Percentiles rank a stretch among this genome's conserved stretches.
phyloP scores from a whole-genome alignment of 2,113 vertebrate species.

The Cynocephalus volans region DNA sequence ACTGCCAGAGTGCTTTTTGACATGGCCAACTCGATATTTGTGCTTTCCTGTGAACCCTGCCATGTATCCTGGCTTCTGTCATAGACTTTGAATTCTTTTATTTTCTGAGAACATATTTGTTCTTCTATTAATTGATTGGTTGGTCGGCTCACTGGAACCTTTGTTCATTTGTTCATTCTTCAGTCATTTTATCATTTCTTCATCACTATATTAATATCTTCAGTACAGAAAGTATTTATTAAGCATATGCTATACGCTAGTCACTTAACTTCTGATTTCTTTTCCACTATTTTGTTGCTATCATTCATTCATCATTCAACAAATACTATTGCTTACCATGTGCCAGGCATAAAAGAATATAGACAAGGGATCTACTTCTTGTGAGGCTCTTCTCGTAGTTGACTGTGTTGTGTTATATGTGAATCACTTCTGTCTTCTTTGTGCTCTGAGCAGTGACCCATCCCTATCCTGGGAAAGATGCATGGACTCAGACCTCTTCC shows the following conservation, averaged over 20 bases:
- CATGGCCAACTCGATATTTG: neutral
- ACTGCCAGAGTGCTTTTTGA: neutral
- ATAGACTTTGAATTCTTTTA: neutral
- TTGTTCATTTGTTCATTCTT: neutral
- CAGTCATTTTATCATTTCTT: neutral
- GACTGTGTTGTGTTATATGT: neutral
- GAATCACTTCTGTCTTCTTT: neutral
- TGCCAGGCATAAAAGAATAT: neutral
- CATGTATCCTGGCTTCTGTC: neutral
- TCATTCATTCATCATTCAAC: neutral
- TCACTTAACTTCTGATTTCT: neutral
- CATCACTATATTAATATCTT: neutral
- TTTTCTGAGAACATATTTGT: neutral
- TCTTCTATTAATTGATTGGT: neutral
- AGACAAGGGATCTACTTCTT: neutral
- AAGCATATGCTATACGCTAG: neutral
- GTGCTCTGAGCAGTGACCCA: neutral
- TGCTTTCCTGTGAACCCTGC: neutral
- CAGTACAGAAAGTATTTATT: neutral
- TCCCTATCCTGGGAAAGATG: neutral
- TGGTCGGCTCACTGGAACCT: neutral
- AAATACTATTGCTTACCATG: neutral
- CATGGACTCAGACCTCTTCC: neutral
- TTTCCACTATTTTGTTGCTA: neutral
- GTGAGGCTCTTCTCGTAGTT: neutral